These are phyloP conservation scores for Castor canadensis DNA, from an alignment of 2,113 vertebrate genomes.

Conservation along the genomic window DNA sequence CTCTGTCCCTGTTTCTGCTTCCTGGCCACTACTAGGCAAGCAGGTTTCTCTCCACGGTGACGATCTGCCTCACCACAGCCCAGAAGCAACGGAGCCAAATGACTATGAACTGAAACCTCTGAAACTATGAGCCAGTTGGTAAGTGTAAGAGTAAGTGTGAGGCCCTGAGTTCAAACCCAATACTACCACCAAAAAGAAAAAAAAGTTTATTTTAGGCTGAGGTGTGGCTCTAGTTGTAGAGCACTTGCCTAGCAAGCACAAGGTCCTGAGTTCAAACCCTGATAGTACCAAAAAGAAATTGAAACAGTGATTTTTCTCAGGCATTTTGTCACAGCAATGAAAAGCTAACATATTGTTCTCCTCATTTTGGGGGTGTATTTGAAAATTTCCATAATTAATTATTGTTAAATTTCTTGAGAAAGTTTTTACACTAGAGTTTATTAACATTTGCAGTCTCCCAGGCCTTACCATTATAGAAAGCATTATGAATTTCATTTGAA, in stretches of 20 bases:
- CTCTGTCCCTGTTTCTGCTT: not conserved
- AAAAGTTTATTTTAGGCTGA: too few relatives aligned
- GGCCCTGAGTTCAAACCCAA: too few relatives aligned
- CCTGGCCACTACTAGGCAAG: not conserved
- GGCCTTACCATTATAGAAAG: not conserved
- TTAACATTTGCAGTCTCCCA: not conserved
- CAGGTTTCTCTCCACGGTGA: not conserved
- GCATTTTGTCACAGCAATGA: not conserved
- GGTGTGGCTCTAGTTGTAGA: too few relatives aligned
- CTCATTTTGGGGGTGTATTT: not conserved
- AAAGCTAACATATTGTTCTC: not conserved
- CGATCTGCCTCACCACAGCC: too few relatives aligned
- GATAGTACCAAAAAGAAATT: too few relatives aligned
- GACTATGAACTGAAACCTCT: too few relatives aligned
- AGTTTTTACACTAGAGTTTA: not conserved
- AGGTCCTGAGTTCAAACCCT: too few relatives aligned
- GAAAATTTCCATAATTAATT: not conserved
- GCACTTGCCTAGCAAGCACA: too few relatives aligned
- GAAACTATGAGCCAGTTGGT: too few relatives aligned
- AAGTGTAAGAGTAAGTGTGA: too few relatives aligned
- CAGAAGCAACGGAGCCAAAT: too few relatives aligned
- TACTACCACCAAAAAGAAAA: too few relatives aligned
- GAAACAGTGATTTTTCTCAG: not conserved
- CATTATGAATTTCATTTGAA: not conserved
- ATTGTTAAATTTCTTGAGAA: not conserved